phyloP scores from a whole-genome alignment of 2,113 vertebrate genomes.

The Cephalopterus ornatus region DNA sequence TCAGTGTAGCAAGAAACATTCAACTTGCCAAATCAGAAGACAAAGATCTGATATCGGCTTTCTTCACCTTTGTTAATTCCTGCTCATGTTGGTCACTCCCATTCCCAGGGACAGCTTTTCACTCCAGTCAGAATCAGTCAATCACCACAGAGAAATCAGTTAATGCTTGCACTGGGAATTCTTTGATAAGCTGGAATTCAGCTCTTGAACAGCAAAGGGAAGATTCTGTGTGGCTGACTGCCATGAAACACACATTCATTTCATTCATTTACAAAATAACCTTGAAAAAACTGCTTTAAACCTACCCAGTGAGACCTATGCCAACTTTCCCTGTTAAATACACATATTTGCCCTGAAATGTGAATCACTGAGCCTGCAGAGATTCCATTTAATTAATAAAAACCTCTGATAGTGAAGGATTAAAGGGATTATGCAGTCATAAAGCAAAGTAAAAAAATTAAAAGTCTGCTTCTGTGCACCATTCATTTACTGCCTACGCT shows the following conservation, averaged over 20 bases:
- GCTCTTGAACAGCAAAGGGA: neutral
- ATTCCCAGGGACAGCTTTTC: neutral
- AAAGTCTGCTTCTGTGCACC: neutral
- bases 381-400: slow-evolving; percentile 63
- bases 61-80: neutral
- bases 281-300: slow-evolving; percentile 42
- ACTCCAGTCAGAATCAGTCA: neutral
- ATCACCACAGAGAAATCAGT: neutral
- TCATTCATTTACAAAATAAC: slow-evolving; percentile 39
- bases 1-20: neutral
- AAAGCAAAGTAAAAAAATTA: neutral
- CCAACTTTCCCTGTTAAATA: slow-evolving; percentile 1
- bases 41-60: neutral
- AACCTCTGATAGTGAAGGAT: neutral
- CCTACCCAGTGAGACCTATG: neutral
- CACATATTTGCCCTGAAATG: neutral
- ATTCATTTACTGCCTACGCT: slow-evolving; percentile 20
- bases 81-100: neutral
- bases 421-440: slow-evolving; percentile 19
- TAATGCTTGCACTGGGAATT: neutral
- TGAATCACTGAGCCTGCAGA: slow-evolving; percentile 3
- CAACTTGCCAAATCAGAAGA: neutral
- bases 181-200: neutral
- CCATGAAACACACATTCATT: slow-evolving; percentile 6
- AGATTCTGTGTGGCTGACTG: neutral